A percentile compares a stretch with the other conserved stretches of the same genome.
Conservation (phyloP, 2,797 vertebrate genomes). For the Sebastes miniatus region DNA sequence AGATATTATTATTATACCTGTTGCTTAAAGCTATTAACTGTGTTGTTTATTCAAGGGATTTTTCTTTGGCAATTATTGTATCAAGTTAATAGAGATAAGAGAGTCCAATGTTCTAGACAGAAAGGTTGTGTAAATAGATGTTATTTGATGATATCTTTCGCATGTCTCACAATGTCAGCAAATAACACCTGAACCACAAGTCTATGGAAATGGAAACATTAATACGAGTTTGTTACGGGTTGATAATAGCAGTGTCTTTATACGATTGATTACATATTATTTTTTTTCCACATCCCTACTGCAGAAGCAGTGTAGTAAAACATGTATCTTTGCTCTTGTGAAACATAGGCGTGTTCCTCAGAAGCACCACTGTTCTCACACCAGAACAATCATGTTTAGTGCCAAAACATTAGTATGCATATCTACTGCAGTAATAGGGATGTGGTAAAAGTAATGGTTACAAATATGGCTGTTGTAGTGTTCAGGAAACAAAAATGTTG, state of each 20-base stretch:
- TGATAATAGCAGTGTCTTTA: neutral
- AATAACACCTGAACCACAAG: neutral
- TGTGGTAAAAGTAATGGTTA: neutral
- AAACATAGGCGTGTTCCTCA: neutral
- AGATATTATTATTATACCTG: neutral
- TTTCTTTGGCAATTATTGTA: slow-evolving; percentile 1
- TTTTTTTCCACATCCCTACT: neutral
- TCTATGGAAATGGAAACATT: neutral
- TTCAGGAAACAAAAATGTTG: neutral
- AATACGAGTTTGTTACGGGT: neutral
- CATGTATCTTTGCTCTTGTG: neutral
- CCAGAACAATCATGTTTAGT: too few species aligned
- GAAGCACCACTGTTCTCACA: too few species aligned
- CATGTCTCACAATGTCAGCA: neutral
- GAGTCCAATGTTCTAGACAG: slow-evolving; percentile 51
- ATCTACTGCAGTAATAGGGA: too few species aligned
- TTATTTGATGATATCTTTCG: slow-evolving; percentile 6
- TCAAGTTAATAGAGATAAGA: slow-evolving; percentile 47
- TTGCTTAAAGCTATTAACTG: neutral
- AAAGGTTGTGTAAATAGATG: slow-evolving; percentile 9
- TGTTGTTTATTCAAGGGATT: neutral
- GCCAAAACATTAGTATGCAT: too few species aligned
- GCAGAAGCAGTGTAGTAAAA: neutral
- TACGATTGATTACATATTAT: neutral
- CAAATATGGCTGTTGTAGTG: neutral